Evolutionary conservation across 2,888 invertebrate species (phyloP), one percentile per base, ranked within the genome.

Genomic region (Cryptocephalus primarius): DNA sequence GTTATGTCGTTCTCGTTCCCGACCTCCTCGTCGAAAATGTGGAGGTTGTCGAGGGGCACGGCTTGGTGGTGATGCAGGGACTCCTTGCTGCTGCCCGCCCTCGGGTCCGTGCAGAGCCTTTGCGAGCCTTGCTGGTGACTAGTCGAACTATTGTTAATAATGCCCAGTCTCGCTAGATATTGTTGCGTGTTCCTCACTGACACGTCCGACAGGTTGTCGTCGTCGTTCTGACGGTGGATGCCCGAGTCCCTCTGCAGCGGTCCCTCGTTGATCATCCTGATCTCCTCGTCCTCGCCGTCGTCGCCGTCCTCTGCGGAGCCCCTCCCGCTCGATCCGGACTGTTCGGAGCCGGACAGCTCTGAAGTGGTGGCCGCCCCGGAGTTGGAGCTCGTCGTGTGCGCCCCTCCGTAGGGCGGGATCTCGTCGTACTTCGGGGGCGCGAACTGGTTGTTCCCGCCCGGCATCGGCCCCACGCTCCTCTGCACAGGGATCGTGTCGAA

Each of bases 211-310:
- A 88, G 72, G 61, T 88, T 85, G 55, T 86, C 86, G 39, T 76
- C 76, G 50, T 77, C 77, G 33, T 73, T 66, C 57, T 75, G 75
- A 54, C 80, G 69, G 53, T 80, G 81, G 48, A 82, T 77, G 40
- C 81, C 80, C 12, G 80, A 77, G 63, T 85, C 85, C 51, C 82
- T 75, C 65, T 89, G 87, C 33, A 90, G 69, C 0, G 88, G 88
- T 0, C 91, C 88, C 68, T 95, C 93, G 65, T 94, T 94, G 54
- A 96, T 96, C 93, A 94, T 95, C 56, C 94, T 77, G 44, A 96
- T 94, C 69, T 96, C 96, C 68, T 95, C 95, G 64, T 96, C 96
- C 60, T 93, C 92, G 1, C 88, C 88, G 62, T 89, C 89, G 56
- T 88, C 88, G 0, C 87, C 88, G 57, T 94, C 94, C 70, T 95